Evolutionary conservation across 2,888 invertebrate genomes (phyloP).

Genomic region (Spilarctia lutea): DNA sequence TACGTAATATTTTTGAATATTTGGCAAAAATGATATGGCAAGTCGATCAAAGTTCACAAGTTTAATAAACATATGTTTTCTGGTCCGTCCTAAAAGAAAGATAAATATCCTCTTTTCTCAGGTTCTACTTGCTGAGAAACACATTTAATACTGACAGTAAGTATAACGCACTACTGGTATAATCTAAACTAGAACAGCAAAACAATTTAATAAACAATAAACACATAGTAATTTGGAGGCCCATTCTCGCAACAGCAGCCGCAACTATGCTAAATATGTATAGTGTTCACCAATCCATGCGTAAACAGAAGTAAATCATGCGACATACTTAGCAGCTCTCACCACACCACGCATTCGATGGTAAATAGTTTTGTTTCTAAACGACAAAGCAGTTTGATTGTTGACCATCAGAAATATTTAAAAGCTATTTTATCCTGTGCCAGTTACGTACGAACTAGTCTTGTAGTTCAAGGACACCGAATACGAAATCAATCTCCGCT

Average conservation of each 20-base stretch:
- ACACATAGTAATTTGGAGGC: neutral
- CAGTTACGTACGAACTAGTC: neutral
- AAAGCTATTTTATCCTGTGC: neutral
- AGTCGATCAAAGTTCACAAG: too few species aligned
- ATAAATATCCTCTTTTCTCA: too few species aligned
- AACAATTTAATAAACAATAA: neutral
- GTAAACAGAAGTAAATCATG: constrained; percentile 35
- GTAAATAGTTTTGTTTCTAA: neutral
- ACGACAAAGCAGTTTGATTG: neutral
- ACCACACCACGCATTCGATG: constrained; percentile 18
- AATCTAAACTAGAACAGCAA: neutral
- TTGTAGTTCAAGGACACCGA: neutral
- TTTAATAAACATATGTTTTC: too few species aligned
- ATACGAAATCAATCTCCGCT: neutral
- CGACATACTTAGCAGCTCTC: constrained; percentile 30
- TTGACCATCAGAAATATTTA: neutral
- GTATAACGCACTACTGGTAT: neutral
- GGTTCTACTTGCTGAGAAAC: too few species aligned
- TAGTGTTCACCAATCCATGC: constrained; percentile 19
- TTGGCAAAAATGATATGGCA: too few species aligned
- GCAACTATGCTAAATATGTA: constrained; percentile 4
- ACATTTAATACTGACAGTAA: neutral
- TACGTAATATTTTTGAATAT: too few species aligned
- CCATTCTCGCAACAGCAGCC: constrained; percentile 4
- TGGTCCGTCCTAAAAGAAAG: too few species aligned